These are phyloP conservation scores for Gobius niger DNA, from an alignment of 2,113 vertebrate genomes.

Conservation along the genomic window DNA sequence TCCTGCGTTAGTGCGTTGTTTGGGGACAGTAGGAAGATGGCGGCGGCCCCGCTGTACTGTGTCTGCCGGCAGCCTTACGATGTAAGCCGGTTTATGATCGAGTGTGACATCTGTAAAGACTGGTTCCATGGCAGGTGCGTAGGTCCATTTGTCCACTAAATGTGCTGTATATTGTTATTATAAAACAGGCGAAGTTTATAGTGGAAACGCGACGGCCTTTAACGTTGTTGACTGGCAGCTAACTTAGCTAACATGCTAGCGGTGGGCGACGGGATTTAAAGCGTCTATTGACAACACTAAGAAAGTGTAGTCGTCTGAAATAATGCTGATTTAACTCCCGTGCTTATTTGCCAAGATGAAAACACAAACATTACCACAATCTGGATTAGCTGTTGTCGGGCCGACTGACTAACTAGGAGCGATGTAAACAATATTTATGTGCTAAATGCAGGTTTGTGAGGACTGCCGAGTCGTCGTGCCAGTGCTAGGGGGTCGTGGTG, in stretches of 20 bases:
- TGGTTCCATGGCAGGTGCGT: slow-evolving; percentile 97
- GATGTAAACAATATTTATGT: slow-evolving; percentile 27
- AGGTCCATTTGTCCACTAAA: neutral
- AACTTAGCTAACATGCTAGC: slow-evolving; percentile 62
- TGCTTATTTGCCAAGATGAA: fast-evolving
- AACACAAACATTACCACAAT: neutral
- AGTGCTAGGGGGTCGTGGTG: slow-evolving; percentile 13
- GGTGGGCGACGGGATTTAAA: slow-evolving; percentile 72
- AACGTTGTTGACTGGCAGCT: slow-evolving; percentile 54
- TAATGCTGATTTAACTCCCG: fast-evolving
- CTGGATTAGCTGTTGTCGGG: neutral
- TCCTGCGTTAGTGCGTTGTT: slow-evolving; percentile 82
- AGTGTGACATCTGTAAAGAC: slow-evolving; percentile 97
- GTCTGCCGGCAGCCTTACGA: slow-evolving; percentile 97
- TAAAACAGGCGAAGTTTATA: slow-evolving; percentile 31
- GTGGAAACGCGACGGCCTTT: slow-evolving; percentile 54
- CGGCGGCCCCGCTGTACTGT: slow-evolving; percentile 92
- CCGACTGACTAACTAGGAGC: neutral
- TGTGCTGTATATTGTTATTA: neutral
- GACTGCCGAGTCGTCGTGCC: slow-evolving; percentile 45
- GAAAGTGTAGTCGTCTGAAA: slow-evolving; percentile 40
- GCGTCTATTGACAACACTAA: slow-evolving; percentile 70
- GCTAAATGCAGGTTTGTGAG: slow-evolving; percentile 18
- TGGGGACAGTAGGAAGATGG: slow-evolving; percentile 85
- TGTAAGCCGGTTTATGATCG: slow-evolving; percentile 98